A percentile compares a stretch with the other conserved stretches of the same genome.
These are phyloP conservation scores for Perizoma affinitatum DNA, from an alignment of 2,888 invertebrate genomes.

Conservation along the genomic window DNA sequence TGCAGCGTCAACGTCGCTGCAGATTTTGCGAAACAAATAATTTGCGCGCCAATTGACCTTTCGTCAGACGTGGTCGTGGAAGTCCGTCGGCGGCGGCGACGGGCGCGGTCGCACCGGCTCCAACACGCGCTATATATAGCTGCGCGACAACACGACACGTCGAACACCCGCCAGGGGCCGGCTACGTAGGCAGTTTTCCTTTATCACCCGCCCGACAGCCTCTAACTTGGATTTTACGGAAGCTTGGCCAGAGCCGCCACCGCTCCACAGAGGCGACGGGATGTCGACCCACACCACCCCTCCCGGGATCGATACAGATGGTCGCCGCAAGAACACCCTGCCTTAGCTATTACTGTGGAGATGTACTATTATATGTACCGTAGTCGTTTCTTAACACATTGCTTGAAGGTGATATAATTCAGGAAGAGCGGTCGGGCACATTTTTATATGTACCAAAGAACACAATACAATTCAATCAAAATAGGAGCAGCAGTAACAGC, in stretches of 20 bases:
- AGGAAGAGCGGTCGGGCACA: neutral
- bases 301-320: constrained; percentile 81
- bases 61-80: constrained; percentile 75
- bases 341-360: constrained; percentile 47
- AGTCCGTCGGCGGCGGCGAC: constrained; percentile 59
- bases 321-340: constrained; percentile 75
- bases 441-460: neutral
- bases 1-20: constrained; percentile 67
- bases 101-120: constrained; percentile 70
- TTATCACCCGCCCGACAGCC: constrained; percentile 80
- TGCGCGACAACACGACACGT: constrained; percentile 73
- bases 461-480: neutral
- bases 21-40: constrained; percentile 83
- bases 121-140: constrained; percentile 82
- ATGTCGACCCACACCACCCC: constrained; percentile 78
- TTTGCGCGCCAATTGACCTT: constrained; percentile 84
- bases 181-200: constrained; percentile 80
- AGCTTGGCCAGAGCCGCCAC: constrained; percentile 70
- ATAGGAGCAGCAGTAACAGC: constrained; percentile 4
- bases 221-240: constrained; percentile 77
- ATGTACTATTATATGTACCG: constrained; percentile 44
- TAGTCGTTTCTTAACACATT: constrained; percentile 49
- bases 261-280: constrained; percentile 74
- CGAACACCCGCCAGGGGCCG: constrained; percentile 78
- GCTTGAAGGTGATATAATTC: constrained; percentile 39